Evolutionary conservation across 2,113 vertebrate species (phyloP).

Genomic region (Daphoenositta chrysoptera): DNA sequence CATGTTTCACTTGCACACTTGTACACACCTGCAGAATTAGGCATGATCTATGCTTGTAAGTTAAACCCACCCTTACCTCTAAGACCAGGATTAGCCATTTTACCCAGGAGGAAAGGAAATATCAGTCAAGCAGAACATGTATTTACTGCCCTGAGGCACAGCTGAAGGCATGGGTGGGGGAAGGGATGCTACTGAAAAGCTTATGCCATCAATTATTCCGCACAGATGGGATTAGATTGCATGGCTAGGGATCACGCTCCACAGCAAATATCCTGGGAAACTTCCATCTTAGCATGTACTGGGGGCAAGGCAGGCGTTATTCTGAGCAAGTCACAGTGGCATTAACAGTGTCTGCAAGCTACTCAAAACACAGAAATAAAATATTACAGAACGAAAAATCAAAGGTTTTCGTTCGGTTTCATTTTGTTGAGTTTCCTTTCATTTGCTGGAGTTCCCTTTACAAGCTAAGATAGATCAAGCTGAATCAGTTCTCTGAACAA

Average conservation of each 20-base stretch:
- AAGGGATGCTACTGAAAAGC: background rate
- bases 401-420: accelerated
- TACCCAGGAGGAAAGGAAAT: background rate
- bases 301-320: background rate
- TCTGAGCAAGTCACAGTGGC: background rate
- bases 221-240: background rate
- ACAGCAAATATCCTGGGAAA: background rate
- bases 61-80: background rate
- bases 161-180: background rate
- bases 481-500: background rate
- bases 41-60: background rate
- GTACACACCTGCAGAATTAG: background rate
- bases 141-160: background rate
- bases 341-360: background rate
- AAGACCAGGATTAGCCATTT: background rate
- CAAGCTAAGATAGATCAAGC: background rate
- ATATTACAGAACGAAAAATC: background rate
- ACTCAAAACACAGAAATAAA: accelerated
- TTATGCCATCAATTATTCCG: background rate
- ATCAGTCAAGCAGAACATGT: background rate
- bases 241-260: background rate
- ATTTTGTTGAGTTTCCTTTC: background rate
- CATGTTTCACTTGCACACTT: background rate
- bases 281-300: background rate
- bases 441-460: background rate